Base-by-base conservation (phyloP, 1,140 invertebrate genomes). In the Colletes gigas region DNA sequence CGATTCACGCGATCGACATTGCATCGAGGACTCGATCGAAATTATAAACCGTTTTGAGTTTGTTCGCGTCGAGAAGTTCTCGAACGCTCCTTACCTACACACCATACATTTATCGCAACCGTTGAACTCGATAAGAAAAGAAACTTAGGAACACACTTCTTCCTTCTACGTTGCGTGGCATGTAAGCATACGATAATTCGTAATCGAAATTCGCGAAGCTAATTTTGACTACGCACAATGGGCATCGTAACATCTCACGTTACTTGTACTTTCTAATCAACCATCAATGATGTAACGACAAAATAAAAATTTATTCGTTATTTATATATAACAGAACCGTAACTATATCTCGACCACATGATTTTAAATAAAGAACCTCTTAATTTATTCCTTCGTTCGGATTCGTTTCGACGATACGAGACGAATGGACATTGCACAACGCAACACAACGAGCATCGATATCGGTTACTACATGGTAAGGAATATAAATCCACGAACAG, bases 241-340 rank as follows among this genome's bases (percentile, higher is more conserved):
- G 41, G 15, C 60, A 41, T 17, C 21, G 30, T 68, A 68, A 68
- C 55, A 8, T 10, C n/a, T 70, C 67, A 44, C 30, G 68, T 72
- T 65, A 30, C 60, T 55, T 78, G 50, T 78, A 70, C 39, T 65
- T 39, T 76, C 39, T 73, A 65, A 73, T 66, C 41, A 52, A 72
- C 8, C 44, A 50, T 52, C 77, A 19, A 65, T 72, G 7, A 72
- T 66, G 77, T 79, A 73, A 67, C 63, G 63, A 47, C 65, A 50
- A 79, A 79, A 79, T 79, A 73, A 73, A 79, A 55, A 44, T 79
- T 78, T 72, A 72, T 55, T 72, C 52, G 52, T 79, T 73, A 79
- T 73, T 79, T 79, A 78, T 79, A 78, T 79, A 78, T 78, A 72
- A 69, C 19, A 41, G 39, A 17, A 8, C 17, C 0, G 21, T 69